Evolutionary conservation across 2,113 vertebrate genomes (phyloP), one percentile per base, ranked within the genome.

Genomic region (Siniperca knerii): DNA sequence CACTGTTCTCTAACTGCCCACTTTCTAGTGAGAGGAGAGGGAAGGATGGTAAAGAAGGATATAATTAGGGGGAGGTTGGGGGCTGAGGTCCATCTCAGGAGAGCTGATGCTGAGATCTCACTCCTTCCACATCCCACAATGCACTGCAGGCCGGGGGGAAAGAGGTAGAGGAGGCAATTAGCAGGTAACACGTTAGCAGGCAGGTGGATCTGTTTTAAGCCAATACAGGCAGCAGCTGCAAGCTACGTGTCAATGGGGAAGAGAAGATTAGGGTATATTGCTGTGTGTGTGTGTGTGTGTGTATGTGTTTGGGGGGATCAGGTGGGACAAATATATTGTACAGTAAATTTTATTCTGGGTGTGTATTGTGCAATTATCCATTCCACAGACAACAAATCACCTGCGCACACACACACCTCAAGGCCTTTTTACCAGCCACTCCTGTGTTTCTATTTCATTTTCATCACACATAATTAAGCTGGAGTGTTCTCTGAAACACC

Each of bases 121-220:
- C 89, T 89, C 72, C 77, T 72, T 77, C 55, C 58, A 33, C 58
- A 82, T 89, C 88, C 89, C 90, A 93, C 79, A 88, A 89, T 92
- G 88, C 85, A 81, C 67, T 29, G 58, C 74, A 33, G 85, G 73
- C 70, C 48, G 13, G 50, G 23, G 37, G 76, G 60, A 69, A 44
- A 58, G 65, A 77, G 76, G 76, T 40, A 67, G 80, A 87, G 67
- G 73, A 85, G 73, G 86, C 92, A 94, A 94, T 96, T 94, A 95
- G 80, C 87, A 87, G 87, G 81, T 86, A 82, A 82, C 87, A 69
- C 64, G 48, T 87, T 83, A 89, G 83, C 72, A 78, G 82, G 69
- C 76, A 82, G 70, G 54, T 61, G 55, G 77, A 88, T 75, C 70
- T 48, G 77, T 82, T 87, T 80, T 42, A 77, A 83, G 64, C 67